Conservation (phyloP, 2,888 invertebrate genomes). For the Drosophila prolongata region DNA sequence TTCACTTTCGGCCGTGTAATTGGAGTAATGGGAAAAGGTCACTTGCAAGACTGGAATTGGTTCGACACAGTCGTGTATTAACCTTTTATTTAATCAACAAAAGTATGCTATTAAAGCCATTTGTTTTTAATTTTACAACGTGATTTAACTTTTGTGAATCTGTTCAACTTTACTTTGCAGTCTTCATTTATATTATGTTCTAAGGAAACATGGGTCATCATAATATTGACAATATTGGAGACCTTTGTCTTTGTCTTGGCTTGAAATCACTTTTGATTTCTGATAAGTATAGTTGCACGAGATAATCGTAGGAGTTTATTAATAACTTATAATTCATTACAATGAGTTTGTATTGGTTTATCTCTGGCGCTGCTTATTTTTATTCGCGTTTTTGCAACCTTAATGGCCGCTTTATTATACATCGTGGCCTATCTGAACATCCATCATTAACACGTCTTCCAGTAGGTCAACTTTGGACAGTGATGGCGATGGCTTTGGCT, state of each 20-base stretch:
- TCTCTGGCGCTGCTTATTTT: slow-evolving; percentile 20
- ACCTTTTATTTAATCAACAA: not conserved
- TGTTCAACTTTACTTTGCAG: too few relatives aligned
- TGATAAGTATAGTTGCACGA: too few relatives aligned
- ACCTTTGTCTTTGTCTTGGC: too few relatives aligned
- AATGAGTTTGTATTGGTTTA: not conserved
- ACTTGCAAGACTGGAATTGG: not conserved
- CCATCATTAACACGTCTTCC: slow-evolving; percentile 77
- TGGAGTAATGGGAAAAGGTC: slow-evolving; percentile 47
- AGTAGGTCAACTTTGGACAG: slow-evolving; percentile 65
- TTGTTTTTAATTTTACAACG: too few relatives aligned
- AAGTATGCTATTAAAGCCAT: too few relatives aligned
- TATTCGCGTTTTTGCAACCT: slow-evolving; percentile 51
- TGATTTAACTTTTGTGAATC: too few relatives aligned
- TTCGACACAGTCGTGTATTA: not conserved
- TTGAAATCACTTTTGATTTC: too few relatives aligned
- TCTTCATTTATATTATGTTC: too few relatives aligned
- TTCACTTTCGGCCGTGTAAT: slow-evolving; percentile 51
- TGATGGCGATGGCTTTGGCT: slow-evolving; percentile 46
- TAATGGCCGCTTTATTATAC: slow-evolving; percentile 67
- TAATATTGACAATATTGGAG: too few relatives aligned
- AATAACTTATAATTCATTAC: not conserved
- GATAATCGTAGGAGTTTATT: slow-evolving; percentile 14
- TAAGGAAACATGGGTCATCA: too few relatives aligned
- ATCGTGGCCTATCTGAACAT: slow-evolving; percentile 60